Conservation (phyloP, 2,797 vertebrate genomes). For the Melanotaenia trifasciata region DNA sequence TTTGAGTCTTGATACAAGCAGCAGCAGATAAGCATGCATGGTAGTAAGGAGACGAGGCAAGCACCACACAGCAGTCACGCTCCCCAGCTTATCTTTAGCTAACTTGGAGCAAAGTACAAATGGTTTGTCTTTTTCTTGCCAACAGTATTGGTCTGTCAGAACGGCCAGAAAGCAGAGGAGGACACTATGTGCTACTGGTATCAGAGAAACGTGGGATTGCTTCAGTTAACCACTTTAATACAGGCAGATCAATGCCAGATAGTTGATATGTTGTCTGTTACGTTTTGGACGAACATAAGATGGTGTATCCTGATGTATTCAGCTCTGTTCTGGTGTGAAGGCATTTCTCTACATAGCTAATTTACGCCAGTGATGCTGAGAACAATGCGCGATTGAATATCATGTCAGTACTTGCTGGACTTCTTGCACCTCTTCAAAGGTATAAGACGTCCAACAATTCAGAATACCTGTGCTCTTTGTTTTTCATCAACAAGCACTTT, state of each 20-base stretch:
- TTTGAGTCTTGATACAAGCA: neutral
- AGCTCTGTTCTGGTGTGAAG: neutral
- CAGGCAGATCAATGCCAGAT: constrained; percentile 4
- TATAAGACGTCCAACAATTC: too few relatives aligned
- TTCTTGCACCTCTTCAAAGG: neutral
- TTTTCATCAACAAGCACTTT: too few relatives aligned
- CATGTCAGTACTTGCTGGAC: neutral
- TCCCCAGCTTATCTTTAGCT: constrained; percentile 8
- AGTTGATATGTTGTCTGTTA: too few relatives aligned
- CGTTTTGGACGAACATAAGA: too few relatives aligned
- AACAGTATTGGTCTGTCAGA: constrained; percentile 4
- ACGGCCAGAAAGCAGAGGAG: constrained; percentile 28
- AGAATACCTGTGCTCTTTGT: too few relatives aligned
- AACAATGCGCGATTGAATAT: neutral
- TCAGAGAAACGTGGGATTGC: constrained; percentile 51
- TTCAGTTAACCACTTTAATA: constrained; percentile 17
- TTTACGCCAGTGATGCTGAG: neutral
- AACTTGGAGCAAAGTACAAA: constrained; percentile 44
- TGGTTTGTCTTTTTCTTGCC: constrained; percentile 10
- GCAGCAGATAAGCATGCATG: neutral
- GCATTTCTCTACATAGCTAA: neutral
- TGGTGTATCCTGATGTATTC: too few relatives aligned
- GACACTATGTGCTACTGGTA: constrained; percentile 57
- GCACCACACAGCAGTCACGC: neutral
- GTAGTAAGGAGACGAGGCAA: constrained; percentile 1